Evolutionary conservation across 2,113 vertebrate genomes (phyloP).

Genomic region (Ellobius talpinus): DNA sequence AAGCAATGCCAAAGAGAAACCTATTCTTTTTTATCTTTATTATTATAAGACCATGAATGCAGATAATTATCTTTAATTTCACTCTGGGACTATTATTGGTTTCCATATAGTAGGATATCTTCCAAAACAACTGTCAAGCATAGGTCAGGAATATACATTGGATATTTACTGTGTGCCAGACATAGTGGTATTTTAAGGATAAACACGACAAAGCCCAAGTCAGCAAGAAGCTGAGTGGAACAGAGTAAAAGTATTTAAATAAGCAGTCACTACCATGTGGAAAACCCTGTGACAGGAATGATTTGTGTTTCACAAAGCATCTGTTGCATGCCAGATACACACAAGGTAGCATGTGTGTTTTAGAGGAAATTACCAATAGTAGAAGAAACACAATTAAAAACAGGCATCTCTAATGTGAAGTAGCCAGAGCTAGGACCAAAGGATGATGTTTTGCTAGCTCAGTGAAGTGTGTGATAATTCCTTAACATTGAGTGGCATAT

Average conservation of each 20-base stretch:
- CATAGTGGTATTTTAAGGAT: background rate
- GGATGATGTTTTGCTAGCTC: background rate
- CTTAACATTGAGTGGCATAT: background rate
- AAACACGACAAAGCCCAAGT: conserved; percentile 9
- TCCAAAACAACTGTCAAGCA: background rate
- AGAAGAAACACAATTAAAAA: background rate
- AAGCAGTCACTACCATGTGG: background rate
- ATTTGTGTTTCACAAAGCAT: conserved; percentile 23
- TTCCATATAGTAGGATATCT: background rate
- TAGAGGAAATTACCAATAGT: conserved; percentile 35
- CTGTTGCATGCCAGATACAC: background rate
- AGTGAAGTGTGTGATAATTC: background rate
- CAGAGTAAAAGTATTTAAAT: background rate
- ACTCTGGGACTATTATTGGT: background rate
- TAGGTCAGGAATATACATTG: background rate
- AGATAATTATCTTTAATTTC: conserved; percentile 35
- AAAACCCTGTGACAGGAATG: background rate
- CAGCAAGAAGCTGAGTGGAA: background rate
- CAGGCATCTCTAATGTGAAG: background rate
- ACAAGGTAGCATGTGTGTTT: background rate
- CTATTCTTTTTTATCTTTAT: background rate
- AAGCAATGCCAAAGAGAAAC: background rate
- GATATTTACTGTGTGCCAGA: background rate
- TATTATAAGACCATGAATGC: background rate
- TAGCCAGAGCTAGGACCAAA: background rate